Conservation (phyloP, 92 coral and sea anemone genomes). For the Porites divaricata region DNA sequence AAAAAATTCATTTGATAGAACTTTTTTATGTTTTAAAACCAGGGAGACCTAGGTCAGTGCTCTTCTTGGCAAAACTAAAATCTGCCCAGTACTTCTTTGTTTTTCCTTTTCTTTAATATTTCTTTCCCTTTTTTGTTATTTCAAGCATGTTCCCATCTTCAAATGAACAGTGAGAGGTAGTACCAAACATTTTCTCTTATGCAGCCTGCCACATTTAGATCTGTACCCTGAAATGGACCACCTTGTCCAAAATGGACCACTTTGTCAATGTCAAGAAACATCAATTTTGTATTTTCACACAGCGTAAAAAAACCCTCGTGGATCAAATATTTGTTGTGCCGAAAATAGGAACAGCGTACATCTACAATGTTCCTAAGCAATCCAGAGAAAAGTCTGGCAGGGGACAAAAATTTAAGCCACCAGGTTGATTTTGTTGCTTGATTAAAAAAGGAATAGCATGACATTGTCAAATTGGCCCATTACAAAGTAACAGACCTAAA, state of each 20-base stretch:
- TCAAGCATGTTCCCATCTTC: slow-evolving; percentile 28
- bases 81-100: no score
- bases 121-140: no score
- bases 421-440: slow-evolving; percentile 39
- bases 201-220: slow-evolving; percentile 41
- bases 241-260: slow-evolving; percentile 49
- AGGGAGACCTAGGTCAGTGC: no score
- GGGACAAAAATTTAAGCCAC: slow-evolving; percentile 19
- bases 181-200: slow-evolving; percentile 29
- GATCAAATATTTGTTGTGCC: no score
- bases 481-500: slow-evolving; percentile 36
- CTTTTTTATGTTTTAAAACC: no score
- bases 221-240: slow-evolving; percentile 45
- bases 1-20: no score
- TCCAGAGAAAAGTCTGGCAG: slow-evolving; percentile 19
- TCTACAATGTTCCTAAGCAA: slow-evolving; percentile 31
- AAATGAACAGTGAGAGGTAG: slow-evolving; percentile 23
- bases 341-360: no score
- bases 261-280: slow-evolving; percentile 40
- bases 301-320: no score
- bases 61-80: no score
- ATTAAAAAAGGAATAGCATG: slow-evolving; percentile 4
- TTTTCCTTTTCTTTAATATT: no score
- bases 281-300: slow-evolving; percentile 30
- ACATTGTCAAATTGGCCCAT: slow-evolving; percentile 26